These are phyloP conservation scores for Lophius piscatorius DNA, from an alignment of 2,113 vertebrate genomes.

Conservation along the genomic window DNA sequence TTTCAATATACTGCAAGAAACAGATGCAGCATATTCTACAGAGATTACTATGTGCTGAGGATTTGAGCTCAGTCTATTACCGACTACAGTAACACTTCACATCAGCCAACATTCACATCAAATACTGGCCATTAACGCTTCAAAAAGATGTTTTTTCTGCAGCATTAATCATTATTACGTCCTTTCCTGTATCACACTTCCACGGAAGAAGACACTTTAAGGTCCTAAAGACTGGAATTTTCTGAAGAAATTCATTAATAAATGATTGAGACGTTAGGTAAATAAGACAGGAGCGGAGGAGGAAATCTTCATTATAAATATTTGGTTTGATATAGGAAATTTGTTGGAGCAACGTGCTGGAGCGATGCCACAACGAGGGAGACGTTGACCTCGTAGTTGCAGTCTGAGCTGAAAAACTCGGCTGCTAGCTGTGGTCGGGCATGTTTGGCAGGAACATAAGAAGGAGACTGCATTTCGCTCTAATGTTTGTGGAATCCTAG, in stretches of 20 bases:
- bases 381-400: conserved; percentile 48
- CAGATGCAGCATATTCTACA: neutral
- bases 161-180: neutral
- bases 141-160: conserved; percentile 1
- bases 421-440: conserved; percentile 45
- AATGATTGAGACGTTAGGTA: conserved; percentile 8
- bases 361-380: conserved; percentile 31
- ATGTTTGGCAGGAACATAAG: conserved; percentile 40
- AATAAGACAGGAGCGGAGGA: conserved; percentile 19
- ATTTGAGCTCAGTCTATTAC: too few species aligned
- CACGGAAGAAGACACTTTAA: neutral
- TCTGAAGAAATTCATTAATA: neutral
- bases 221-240: neutral
- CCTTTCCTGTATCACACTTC: neutral
- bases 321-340: conserved; percentile 64
- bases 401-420: conserved; percentile 32
- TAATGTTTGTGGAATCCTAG: conserved; percentile 21
- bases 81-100: too few species aligned
- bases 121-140: neutral
- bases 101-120: conserved; percentile 5
- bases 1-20: neutral
- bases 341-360: conserved; percentile 39
- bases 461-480: conserved; percentile 22
- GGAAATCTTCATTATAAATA: conserved; percentile 62
- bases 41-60: neutral